phyloP scores from a whole-genome alignment of 2,113 vertebrate species.

The Mystacornis crossleyi region DNA sequence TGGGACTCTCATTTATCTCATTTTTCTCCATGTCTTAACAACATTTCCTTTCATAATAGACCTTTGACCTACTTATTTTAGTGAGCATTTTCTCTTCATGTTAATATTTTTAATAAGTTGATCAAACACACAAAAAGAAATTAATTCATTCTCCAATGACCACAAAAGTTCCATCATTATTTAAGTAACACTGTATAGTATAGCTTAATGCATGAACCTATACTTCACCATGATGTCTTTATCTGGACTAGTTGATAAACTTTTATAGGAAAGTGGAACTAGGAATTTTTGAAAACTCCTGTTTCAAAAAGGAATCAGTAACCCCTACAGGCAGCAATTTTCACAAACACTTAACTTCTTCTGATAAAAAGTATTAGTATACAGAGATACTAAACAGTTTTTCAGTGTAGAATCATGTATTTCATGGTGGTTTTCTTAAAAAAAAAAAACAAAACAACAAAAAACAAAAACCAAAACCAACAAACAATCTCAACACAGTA shows the following conservation, averaged over 20 bases:
- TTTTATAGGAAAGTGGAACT: not conserved
- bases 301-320: not conserved
- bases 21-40: not conserved
- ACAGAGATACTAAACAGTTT: not conserved
- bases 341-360: not conserved
- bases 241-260: not conserved
- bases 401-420: not conserved
- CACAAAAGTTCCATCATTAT: not conserved
- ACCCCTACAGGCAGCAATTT: not conserved
- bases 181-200: not conserved
- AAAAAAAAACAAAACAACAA: rapidly evolving
- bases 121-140: not conserved
- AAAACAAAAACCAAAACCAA: no score
- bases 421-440: not conserved
- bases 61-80: not conserved
- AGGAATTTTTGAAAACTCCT: not conserved
- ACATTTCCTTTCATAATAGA: not conserved
- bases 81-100: not conserved
- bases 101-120: not conserved
- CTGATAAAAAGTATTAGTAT: not conserved
- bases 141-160: not conserved
- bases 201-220: not conserved
- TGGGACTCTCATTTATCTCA: not conserved
- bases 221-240: not conserved
- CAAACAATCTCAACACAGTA: not conserved